Evolutionary conservation across 2,797 vertebrate genomes (phyloP).

Genomic region (Channallabes apus): DNA sequence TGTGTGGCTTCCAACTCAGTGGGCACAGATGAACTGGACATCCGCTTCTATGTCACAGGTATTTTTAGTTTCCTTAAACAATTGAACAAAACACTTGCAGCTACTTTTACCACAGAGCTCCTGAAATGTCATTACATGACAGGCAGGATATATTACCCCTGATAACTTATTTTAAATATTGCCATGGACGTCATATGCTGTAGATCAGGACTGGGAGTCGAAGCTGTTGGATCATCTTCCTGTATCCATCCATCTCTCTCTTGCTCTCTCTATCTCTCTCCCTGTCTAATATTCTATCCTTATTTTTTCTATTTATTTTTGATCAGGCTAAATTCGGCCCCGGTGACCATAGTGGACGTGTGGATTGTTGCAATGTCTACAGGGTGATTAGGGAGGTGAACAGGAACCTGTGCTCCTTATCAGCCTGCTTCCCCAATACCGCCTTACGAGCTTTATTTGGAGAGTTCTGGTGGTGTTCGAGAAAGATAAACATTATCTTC

Average conservation of each 20-base stretch:
- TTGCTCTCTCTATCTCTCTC: background rate
- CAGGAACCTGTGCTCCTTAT: constrained; percentile 95
- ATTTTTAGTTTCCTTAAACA: constrained; percentile 55
- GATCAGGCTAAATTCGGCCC: constrained; percentile 15
- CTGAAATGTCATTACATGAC: constrained; percentile 23
- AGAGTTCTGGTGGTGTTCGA: constrained; percentile 96
- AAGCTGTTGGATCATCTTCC: background rate
- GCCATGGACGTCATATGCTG: background rate
- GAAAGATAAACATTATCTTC: constrained; percentile 99
- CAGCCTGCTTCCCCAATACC: constrained; percentile 76
- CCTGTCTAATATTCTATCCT: background rate
- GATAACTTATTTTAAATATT: background rate
- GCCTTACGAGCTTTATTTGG: constrained; percentile 94
- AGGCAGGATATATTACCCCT: constrained; percentile 12
- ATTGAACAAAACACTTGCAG: constrained; percentile 18
- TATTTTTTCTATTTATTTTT: background rate
- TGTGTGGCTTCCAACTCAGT: constrained; percentile 87
- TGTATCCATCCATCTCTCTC: constrained; percentile 7
- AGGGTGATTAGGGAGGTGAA: constrained; percentile 69
- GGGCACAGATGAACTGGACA: constrained; percentile 80
- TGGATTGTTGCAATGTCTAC: constrained; percentile 73
- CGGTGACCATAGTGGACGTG: constrained; percentile 45
- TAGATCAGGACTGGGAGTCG: constrained; percentile 4
- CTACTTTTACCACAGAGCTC: constrained; percentile 22
- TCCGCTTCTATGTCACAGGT: constrained; percentile 93